These are phyloP conservation scores for Leucoraja ocellata DNA, from an alignment of 2,797 vertebrate species.

Conservation along the genomic window DNA sequence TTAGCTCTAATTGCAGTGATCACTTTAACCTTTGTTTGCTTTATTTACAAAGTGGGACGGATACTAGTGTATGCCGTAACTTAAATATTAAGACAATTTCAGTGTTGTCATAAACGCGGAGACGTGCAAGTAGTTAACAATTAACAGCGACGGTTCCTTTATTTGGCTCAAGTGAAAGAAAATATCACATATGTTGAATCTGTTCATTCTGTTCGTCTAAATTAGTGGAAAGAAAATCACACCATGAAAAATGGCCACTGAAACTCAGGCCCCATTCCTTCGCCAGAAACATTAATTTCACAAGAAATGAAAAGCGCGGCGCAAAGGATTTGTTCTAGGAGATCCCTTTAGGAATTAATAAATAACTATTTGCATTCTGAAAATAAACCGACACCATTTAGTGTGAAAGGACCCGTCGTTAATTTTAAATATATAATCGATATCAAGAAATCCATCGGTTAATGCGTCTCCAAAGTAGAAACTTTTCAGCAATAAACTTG, in stretches of 20 bases:
- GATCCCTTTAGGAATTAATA: neutral
- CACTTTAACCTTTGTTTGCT: conserved; percentile 50
- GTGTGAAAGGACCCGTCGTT: neutral
- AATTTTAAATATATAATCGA: neutral
- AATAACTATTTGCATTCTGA: neutral
- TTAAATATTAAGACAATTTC: conserved; percentile 5
- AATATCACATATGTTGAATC: neutral
- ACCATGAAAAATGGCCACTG: neutral
- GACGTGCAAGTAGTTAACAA: neutral
- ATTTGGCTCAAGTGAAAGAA: too few species aligned
- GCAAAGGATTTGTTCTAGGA: neutral
- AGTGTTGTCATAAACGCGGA: neutral
- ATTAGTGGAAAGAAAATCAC: neutral
- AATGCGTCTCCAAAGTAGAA: neutral
- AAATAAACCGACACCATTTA: neutral
- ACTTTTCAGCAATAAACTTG: neutral
- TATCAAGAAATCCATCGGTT: neutral
- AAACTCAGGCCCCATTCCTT: neutral
- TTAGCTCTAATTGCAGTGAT: conserved; percentile 56
- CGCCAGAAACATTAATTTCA: neutral
- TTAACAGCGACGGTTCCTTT: neutral
- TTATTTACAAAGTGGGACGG: conserved; percentile 30
- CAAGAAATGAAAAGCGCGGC: neutral
- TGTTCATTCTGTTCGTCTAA: neutral
- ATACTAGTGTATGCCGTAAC: neutral